Evolutionary conservation across 2,888 invertebrate species (phyloP).

Genomic region (Ennomos fuscantarius): DNA sequence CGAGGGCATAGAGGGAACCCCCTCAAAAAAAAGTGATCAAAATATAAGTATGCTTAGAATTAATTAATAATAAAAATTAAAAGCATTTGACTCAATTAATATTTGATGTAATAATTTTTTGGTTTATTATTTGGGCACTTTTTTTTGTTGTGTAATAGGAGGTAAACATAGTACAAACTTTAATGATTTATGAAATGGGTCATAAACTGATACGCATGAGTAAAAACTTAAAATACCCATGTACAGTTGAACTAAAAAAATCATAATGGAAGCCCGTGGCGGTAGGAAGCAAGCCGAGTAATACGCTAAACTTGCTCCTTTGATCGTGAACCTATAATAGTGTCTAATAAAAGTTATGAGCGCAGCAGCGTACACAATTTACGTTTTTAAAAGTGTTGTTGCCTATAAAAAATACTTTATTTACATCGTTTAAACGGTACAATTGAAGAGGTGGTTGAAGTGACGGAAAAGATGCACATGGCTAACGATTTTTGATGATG

Average conservation of each 20-base stretch:
- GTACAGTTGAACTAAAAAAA: conserved; percentile 6
- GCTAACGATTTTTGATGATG: not conserved
- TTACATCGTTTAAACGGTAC: conserved; percentile 26
- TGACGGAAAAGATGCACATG: conserved; percentile 11
- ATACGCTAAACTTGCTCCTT: conserved; percentile 33
- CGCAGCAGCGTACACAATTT: conserved; percentile 29
- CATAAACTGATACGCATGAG: no score
- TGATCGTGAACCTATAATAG: conserved; percentile 27
- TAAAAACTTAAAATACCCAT: no score
- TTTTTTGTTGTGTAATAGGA: no score
- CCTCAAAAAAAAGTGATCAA: no score
- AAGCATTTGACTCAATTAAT: no score
- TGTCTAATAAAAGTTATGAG: conserved; percentile 33
- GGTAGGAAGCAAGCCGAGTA: conserved; percentile 19
- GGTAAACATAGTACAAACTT: no score
- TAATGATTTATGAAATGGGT: no score
- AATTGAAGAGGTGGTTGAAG: conserved; percentile 22
- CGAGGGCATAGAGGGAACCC: no score
- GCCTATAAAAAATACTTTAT: conserved; percentile 33
- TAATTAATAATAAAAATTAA: no score
- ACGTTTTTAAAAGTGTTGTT: conserved; percentile 34
- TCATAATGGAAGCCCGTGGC: not conserved
- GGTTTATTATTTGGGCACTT: no score
- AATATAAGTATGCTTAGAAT: no score
- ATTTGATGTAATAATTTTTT: no score